Conservation (phyloP, 1,140 invertebrate genomes). For the Macrocentrus cingulum region DNA sequence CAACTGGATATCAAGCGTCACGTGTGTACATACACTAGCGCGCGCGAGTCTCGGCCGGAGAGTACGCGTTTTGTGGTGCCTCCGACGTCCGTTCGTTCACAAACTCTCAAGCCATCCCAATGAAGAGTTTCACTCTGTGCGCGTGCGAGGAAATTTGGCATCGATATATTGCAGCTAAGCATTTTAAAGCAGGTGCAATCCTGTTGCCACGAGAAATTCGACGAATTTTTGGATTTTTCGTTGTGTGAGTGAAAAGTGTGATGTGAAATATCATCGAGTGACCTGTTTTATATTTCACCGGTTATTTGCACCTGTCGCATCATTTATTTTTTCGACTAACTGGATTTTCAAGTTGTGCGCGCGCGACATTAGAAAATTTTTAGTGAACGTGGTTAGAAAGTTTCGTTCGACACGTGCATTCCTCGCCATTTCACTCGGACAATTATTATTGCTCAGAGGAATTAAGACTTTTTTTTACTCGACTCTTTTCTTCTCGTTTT, state of each 20-base stretch:
- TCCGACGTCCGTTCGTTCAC: conserved; percentile 23
- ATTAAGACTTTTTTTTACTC: too few relatives aligned
- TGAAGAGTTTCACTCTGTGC: neutral
- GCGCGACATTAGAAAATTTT: too few relatives aligned
- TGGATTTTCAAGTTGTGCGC: neutral
- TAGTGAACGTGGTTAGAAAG: conserved; percentile 23
- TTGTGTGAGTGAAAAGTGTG: too few relatives aligned
- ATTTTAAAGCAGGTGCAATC: too few relatives aligned
- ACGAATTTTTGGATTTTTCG: too few relatives aligned
- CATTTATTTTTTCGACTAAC: neutral
- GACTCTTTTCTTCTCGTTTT: neutral
- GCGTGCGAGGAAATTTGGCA: too few relatives aligned
- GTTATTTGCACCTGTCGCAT: conserved; percentile 6
- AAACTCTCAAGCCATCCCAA: conserved; percentile 13
- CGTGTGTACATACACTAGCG: conserved; percentile 2
- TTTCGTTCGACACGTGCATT: conserved; percentile 24
- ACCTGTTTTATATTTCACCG: conserved; percentile 9
- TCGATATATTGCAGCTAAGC: too few relatives aligned
- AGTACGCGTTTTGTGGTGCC: conserved; percentile 9
- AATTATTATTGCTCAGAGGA: neutral
- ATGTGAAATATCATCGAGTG: too few relatives aligned
- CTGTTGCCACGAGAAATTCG: too few relatives aligned
- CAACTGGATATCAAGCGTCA: conserved; percentile 12
- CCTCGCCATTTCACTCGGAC: neutral
- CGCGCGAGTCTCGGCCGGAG: neutral